phyloP scores from a whole-genome alignment of 1,140 invertebrate species.

The Drosophila grimshawi region DNA sequence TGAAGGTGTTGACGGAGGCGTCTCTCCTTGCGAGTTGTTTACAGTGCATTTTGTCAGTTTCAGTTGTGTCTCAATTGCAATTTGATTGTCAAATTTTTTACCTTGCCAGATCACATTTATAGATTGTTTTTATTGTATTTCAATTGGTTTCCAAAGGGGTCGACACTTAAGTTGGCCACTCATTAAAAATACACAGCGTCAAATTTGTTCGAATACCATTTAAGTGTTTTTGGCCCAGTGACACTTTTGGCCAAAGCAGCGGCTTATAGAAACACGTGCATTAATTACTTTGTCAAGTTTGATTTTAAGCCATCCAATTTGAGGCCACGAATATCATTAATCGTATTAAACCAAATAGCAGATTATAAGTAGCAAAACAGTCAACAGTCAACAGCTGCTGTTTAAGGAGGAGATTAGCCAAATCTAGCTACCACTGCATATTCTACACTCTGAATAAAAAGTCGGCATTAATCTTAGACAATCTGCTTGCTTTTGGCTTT shows the following conservation, averaged over 20 bases:
- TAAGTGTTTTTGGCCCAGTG: neutral
- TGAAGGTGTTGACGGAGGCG: neutral
- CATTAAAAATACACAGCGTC: slow-evolving; percentile 61
- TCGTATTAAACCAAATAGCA: too few species aligned
- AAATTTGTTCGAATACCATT: slow-evolving; percentile 39
- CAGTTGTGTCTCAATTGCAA: slow-evolving; percentile 12
- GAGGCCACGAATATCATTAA: too few species aligned
- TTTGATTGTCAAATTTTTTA: slow-evolving; percentile 44
- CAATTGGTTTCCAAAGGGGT: slow-evolving; percentile 57
- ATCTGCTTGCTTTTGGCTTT: too few species aligned
- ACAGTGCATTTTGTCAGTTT: slow-evolving; percentile 10
- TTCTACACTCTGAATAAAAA: too few species aligned
- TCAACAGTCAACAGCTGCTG: too few species aligned
- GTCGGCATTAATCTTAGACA: too few species aligned
- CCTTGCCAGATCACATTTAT: slow-evolving; percentile 49
- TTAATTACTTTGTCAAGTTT: slow-evolving; percentile 68
- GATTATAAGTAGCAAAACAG: too few species aligned
- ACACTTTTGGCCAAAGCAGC: slow-evolving; percentile 13
- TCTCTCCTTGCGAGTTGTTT: slow-evolving; percentile 17
- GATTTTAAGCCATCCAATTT: too few species aligned
- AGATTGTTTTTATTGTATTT: slow-evolving; percentile 73
- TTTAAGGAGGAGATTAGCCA: too few species aligned
- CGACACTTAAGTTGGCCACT: slow-evolving; percentile 44
- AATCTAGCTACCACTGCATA: too few species aligned
- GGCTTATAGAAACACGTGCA: slow-evolving; percentile 15